phyloP scores from a whole-genome alignment of 2,888 invertebrate species.

The Lepidochitona cinerea region DNA sequence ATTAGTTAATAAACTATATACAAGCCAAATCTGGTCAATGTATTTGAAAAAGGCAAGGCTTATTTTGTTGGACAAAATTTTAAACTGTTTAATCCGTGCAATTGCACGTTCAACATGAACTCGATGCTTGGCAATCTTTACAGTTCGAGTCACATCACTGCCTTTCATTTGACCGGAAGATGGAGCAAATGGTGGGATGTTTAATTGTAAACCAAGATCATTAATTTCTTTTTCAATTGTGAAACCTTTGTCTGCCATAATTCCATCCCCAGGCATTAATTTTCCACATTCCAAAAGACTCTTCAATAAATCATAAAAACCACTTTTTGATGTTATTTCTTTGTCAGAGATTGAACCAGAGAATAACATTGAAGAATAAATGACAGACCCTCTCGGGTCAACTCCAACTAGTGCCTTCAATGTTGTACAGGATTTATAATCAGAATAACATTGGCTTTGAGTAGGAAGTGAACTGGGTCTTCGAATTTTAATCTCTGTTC shows the following conservation, averaged over 20 bases:
- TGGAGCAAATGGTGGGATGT: neutral
- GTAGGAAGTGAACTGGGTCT: conserved; percentile 12
- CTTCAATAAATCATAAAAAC: neutral
- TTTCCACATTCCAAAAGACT: neutral
- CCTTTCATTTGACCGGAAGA: neutral
- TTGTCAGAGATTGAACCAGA: conserved; percentile 14
- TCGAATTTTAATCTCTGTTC: conserved; percentile 25
- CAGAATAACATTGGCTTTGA: conserved; percentile 16
- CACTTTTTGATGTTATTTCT: neutral
- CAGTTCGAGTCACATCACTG: neutral
- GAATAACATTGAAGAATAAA: conserved; percentile 19
- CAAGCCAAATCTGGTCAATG: neutral
- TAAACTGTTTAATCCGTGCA: conserved; percentile 3
- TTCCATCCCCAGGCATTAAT: neutral
- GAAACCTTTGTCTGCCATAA: neutral
- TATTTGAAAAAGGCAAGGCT: neutral
- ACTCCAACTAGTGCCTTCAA: conserved; percentile 22
- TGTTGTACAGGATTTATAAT: conserved; percentile 9
- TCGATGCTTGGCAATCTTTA: neutral
- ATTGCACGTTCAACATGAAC: conserved; percentile 9
- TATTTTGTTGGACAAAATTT: neutral
- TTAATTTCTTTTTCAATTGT: conserved; percentile 6
- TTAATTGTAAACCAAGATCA: neutral
- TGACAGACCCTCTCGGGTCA: conserved; percentile 23
- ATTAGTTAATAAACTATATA: conserved; percentile 2